A percentile compares a stretch with the other conserved stretches of the same genome.
Evolutionary conservation across 2,888 invertebrate species (phyloP).

Genomic region (Acanthosepion lycidas): DNA sequence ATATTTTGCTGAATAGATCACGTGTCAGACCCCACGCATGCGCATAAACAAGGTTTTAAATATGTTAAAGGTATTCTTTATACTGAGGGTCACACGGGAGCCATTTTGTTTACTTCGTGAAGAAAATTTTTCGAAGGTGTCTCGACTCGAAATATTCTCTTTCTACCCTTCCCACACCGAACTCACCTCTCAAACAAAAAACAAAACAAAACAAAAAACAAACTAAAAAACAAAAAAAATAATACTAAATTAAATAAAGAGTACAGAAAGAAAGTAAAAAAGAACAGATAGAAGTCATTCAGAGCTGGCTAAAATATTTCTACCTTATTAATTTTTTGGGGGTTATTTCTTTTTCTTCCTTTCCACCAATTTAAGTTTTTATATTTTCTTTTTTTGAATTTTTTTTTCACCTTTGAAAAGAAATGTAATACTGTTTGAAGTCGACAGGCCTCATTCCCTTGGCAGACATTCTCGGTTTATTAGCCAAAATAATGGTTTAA

Average conservation of each 20-base stretch:
- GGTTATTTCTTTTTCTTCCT: background rate
- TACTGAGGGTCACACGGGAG: background rate
- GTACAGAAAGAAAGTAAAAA: background rate
- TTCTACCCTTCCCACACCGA: background rate
- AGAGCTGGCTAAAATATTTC: background rate
- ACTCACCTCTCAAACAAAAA: background rate
- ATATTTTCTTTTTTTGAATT: background rate
- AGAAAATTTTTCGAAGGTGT: background rate
- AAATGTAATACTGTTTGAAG: background rate
- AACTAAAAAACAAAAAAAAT: too few species aligned
- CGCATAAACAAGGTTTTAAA: background rate
- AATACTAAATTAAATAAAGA: background rate
- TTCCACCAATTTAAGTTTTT: background rate
- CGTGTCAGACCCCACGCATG: background rate
- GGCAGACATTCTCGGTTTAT: background rate
- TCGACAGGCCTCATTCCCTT: conserved; percentile 16
- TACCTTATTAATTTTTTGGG: too few species aligned
- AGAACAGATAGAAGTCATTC: background rate
- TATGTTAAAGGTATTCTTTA: background rate
- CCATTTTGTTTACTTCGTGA: background rate
- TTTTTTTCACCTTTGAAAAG: background rate
- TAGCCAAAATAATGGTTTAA: background rate
- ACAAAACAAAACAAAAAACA: background rate
- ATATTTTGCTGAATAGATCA: background rate
- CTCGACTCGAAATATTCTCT: background rate